Conservation (phyloP, 2,888 invertebrate species). For the Patella ulyssiponensis region DNA sequence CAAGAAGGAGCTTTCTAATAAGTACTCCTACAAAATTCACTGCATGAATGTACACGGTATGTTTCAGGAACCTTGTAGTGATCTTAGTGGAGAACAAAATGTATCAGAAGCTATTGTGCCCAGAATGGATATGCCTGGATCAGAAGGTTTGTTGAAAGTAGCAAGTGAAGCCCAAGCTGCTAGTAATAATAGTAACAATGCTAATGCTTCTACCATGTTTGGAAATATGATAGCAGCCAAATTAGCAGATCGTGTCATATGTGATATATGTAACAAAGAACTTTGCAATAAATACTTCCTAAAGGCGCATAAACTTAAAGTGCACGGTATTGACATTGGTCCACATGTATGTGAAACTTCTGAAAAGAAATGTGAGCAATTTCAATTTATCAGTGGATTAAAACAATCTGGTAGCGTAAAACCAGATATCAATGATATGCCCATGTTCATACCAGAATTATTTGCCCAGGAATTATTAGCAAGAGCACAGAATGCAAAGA, state of each 20-base stretch:
- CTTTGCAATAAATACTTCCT: conserved; percentile 99
- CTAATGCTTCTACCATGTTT: conserved; percentile 62
- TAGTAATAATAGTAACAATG: conserved; percentile 14
- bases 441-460: conserved; percentile 37
- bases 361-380: conserved; percentile 10
- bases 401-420: conserved; percentile 32
- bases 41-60: conserved; percentile 66
- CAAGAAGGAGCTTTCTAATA: conserved; percentile 89
- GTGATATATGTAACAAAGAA: conserved; percentile 98
- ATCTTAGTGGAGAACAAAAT: conserved; percentile 22
- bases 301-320: conserved; percentile 99
- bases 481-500: conserved; percentile 33
- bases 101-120: conserved; percentile 27
- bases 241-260: conserved; percentile 74
- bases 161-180: conserved; percentile 33
- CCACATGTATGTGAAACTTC: conserved; percentile 22
- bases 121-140: conserved; percentile 33
- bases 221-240: conserved; percentile 71
- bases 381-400: neutral
- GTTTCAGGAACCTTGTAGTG: conserved; percentile 46
- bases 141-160: conserved; percentile 38
- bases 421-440: conserved; percentile 37
- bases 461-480: conserved; percentile 39
- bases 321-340: conserved; percentile 78
- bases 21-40: conserved; percentile 77